A percentile compares a stretch with the other conserved stretches of the same genome.
phyloP scores from a whole-genome alignment of 2,113 vertebrate species.

The Calyptomena viridis region DNA sequence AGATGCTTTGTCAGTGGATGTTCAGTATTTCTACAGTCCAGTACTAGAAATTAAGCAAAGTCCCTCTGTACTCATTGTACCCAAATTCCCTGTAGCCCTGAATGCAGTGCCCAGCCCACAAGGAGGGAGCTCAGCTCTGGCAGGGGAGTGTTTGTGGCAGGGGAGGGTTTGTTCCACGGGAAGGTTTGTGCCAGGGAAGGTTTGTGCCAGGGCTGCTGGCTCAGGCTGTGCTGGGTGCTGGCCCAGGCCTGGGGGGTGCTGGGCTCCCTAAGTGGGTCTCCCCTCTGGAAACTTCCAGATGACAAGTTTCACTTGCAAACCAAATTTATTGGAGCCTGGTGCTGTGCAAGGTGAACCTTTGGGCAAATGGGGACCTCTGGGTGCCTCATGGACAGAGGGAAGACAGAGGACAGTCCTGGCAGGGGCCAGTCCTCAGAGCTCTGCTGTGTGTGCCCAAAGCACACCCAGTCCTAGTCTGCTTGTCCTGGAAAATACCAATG shows the following conservation, averaged over 20 bases:
- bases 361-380: background rate
- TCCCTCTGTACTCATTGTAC: background rate
- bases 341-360: background rate
- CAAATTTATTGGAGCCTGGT: background rate
- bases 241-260: fast-evolving
- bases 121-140: background rate
- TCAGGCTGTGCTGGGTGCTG: background rate
- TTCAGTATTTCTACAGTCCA: background rate
- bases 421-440: background rate
- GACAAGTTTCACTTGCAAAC: background rate
- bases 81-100: background rate
- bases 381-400: background rate
- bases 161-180: background rate
- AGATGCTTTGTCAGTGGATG: background rate
- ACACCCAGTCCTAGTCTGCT: background rate
- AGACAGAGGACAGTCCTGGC: background rate
- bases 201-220: too few relatives aligned
- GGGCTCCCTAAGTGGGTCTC: background rate
- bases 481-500: background rate
- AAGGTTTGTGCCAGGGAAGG: background rate
- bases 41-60: background rate
- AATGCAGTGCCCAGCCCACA: background rate
- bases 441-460: background rate
- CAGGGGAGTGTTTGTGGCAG: too few relatives aligned
- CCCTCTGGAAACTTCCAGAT: background rate